Percentiles rank a stretch among this genome's conserved stretches.
These are phyloP conservation scores for Theretra japonica DNA, from an alignment of 2,888 invertebrate species.

Conservation along the genomic window DNA sequence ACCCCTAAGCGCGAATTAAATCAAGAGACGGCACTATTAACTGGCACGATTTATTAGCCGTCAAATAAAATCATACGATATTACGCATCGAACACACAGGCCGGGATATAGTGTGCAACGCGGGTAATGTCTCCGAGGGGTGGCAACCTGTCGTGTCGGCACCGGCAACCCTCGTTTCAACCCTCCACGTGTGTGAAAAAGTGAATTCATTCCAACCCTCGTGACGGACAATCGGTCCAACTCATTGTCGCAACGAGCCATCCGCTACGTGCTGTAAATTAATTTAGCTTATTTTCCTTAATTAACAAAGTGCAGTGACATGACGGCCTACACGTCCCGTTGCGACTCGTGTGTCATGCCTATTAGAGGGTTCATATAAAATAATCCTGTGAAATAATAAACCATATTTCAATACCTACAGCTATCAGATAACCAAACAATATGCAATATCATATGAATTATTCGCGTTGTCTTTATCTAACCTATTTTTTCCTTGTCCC, in stretches of 20 bases:
- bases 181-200: constrained; percentile 26
- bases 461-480: constrained; percentile 6
- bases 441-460: background rate
- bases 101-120: constrained; percentile 32
- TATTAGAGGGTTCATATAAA: background rate
- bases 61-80: constrained; percentile 54
- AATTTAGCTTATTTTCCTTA: constrained; percentile 22
- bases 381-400: background rate
- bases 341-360: constrained; percentile 4
- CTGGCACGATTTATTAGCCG: constrained; percentile 55
- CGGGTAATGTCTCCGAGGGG: constrained; percentile 38
- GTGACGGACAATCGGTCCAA: constrained; percentile 9
- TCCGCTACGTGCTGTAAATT: constrained; percentile 23
- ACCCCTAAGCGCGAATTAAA: constrained; percentile 51
- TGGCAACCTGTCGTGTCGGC: constrained; percentile 58
- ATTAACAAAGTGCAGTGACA: constrained; percentile 21
- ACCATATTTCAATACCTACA: background rate
- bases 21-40: constrained; percentile 54
- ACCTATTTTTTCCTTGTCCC: constrained; percentile 12
- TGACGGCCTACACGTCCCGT: constrained; percentile 12
- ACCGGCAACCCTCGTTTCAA: constrained; percentile 38
- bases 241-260: constrained; percentile 11
- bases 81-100: constrained; percentile 61
- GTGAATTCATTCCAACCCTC: constrained; percentile 32
- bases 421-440: background rate